Base-by-base conservation (phyloP, 2,113 vertebrate species). In the Cyanoderma ruficeps region DNA sequence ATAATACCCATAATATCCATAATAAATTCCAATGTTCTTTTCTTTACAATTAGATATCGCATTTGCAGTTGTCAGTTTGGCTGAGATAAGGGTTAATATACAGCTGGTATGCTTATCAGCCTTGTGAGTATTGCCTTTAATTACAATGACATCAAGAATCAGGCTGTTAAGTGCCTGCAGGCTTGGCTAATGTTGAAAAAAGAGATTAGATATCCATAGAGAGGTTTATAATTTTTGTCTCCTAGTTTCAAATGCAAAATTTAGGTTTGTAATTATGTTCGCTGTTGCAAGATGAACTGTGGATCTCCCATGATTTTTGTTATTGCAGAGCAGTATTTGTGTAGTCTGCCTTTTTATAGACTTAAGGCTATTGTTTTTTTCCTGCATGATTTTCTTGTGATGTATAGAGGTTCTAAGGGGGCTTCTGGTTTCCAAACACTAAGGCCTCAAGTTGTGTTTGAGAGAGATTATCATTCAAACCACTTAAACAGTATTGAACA, bases 51-150 rank as follows among this genome's bases (percentile, higher is more conserved):
- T 91, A 77, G 64, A 53, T 88, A 94, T n/a, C 56, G 42, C 39
- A 31, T 72, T 93, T 93, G n/a, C 67, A 87, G 61, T 87, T 88
- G 44, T 85, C 88, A 89, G 41, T 89, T 89, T 93, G 56, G 65
- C 76, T 96, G 85, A 90, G 83, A 81, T 94, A 96, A 82, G 81
- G 55, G 90, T 94, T 95, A 96, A 95, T 41, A 71, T 87, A 83
- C 71, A 95, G 88, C 84, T 96, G 87, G 52, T 57, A 23, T 65
- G 64, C 78, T 96, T 96, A 96, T 91, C 83, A 84, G 92, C 52
- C 49, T 70, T 93, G 25, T 79, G 83, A 96, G 57, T 83, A 92
- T 82, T 96, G 89, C 89, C 83, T 95, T 93, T 96, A 95, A 94
- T 96, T 96, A 91, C 82, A 91, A 31, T 87, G 90, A 88, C 94